Percentiles rank a stretch among this genome's conserved stretches.
These are phyloP conservation scores for Crotalus tigris DNA, from an alignment of 2,113 vertebrate genomes.

Conservation along the genomic window DNA sequence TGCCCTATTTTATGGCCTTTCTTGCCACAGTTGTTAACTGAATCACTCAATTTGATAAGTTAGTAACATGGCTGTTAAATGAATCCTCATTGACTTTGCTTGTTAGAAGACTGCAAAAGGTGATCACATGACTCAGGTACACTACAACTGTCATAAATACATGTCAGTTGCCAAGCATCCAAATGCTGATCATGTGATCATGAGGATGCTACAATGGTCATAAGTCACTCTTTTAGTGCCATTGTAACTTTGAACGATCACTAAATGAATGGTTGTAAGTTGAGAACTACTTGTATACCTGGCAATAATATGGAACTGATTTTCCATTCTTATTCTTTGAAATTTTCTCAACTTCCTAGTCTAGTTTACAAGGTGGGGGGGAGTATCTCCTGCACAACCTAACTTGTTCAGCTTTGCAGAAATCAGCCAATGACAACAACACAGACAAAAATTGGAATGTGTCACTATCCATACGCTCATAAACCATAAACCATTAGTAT, in stretches of 20 bases:
- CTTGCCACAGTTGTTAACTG: background rate
- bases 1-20: background rate
- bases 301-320: background rate
- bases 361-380: background rate
- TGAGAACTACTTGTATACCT: background rate
- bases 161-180: background rate
- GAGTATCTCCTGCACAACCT: background rate
- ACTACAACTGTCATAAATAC: background rate
- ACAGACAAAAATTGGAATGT: background rate
- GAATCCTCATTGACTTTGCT: background rate
- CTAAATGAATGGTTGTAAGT: background rate
- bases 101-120: background rate
- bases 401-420: background rate
- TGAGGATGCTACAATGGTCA: background rate
- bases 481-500: background rate
- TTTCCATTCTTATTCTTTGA: background rate
- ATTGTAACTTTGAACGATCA: background rate
- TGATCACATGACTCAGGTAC: background rate
- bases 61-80: background rate
- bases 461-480: background rate
- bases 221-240: background rate
- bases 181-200: background rate
- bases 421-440: background rate
- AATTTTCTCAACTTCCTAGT: background rate
- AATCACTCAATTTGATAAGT: background rate